phyloP scores from a whole-genome alignment of 2,113 vertebrate species.

The Cyanoderma ruficeps region DNA sequence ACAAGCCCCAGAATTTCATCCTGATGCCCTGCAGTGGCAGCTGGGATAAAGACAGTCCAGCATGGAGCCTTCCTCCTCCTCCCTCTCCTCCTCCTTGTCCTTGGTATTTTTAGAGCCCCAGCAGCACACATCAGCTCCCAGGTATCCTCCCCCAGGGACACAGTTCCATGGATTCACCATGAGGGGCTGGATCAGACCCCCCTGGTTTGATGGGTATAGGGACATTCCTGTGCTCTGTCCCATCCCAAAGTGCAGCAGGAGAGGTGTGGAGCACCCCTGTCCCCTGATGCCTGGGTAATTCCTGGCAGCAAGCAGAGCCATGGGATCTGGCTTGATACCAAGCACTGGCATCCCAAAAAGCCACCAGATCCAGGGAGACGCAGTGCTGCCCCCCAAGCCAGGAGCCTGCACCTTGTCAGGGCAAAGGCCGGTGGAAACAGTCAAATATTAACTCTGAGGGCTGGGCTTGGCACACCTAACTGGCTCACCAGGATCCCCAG shows the following conservation, averaged over 20 bases:
- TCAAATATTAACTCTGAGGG: slow-evolving; percentile 55
- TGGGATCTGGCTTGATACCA: accelerated
- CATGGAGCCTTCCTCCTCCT: neutral
- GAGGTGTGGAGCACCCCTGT: neutral
- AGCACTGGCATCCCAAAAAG: neutral
- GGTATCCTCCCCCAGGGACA: accelerated
- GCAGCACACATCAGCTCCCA: neutral
- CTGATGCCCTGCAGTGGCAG: accelerated
- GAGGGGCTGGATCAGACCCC: neutral
- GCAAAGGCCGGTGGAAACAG: neutral
- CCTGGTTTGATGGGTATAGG: accelerated
- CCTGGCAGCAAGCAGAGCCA: accelerated
- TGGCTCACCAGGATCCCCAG: neutral
- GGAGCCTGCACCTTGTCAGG: neutral
- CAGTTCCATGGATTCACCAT: neutral
- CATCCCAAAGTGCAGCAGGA: neutral
- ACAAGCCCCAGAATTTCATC: accelerated
- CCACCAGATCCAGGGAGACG: accelerated
- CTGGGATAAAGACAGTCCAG: neutral
- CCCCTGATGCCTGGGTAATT: neutral
- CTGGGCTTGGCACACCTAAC: neutral
- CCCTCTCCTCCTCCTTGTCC: neutral
- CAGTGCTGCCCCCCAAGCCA: accelerated
- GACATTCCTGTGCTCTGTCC: accelerated
- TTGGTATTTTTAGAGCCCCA: neutral